Base-by-base conservation (phyloP, 2,888 invertebrate species). In the Ichneumoninae sp. region DNA sequence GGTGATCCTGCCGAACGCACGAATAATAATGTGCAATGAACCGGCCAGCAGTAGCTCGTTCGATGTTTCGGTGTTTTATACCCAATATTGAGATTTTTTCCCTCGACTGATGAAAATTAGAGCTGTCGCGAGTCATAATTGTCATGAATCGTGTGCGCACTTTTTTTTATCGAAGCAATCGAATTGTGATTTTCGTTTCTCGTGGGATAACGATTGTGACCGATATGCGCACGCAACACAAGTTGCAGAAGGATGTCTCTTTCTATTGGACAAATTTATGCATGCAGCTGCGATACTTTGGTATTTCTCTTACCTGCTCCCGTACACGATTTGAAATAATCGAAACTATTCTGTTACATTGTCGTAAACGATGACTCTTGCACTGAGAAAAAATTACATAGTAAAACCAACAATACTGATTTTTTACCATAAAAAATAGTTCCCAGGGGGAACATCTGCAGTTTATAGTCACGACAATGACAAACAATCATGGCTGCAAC, bases 1-100 rank as follows among this genome's bases (percentile, higher is more conserved):
- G 74, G 66, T 66, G 36, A 19, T 57, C 60, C 80, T 60, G 66
- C 72, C 54, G 50, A 80, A 80, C 69, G 44, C 70, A 52, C 40
- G 52, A 76, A 47, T 81, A 76, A 70, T 81, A 40, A 76, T 65
- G 68, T 57, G 52, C 69, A 75, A 71, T 71, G 47, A 76, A 79
- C 50, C 62, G 69, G 54, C 22, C 36, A 71, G 36, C 54, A 22
- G 54, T 71, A 71, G 71, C 54, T 70, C 19, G 50, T 10, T 52
- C 33, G n/a, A 36, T 22, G 54, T 54, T 22, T 19, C 19, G 19
- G 19, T 19, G 19, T 19, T 19, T 22, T 19, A 54, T 54, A 54
- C 54, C 19, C 19, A 50, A 70, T n/a, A 10, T 33, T 19, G 52
- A 30, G 33, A 52, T 30, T 30, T 52, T n/a, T 70, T 70, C 13